phyloP scores from a whole-genome alignment of 1,140 invertebrate genomes.

The Cotesia typhae region DNA sequence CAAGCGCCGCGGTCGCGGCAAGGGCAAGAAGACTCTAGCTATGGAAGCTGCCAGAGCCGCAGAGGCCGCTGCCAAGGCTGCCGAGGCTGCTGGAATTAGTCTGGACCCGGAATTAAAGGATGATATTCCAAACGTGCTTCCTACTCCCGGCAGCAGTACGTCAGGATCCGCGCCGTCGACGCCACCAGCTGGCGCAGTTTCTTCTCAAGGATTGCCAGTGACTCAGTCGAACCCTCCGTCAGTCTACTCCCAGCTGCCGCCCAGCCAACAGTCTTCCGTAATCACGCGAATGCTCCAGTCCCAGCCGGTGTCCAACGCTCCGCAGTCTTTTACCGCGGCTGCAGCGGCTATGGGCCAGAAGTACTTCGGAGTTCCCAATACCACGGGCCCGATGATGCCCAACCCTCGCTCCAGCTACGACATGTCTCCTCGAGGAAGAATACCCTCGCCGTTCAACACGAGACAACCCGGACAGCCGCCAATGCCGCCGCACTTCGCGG shows the following conservation, averaged over 20 bases:
- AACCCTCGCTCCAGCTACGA: conserved; percentile 59
- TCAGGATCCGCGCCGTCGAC: conserved; percentile 62
- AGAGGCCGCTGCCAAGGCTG: conserved; percentile 57
- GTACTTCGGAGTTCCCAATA: conserved; percentile 58
- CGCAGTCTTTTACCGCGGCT: conserved; percentile 62
- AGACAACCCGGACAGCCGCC: conserved; percentile 56
- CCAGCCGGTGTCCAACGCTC: conserved; percentile 58
- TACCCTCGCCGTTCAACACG: conserved; percentile 58
- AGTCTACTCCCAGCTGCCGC: conserved; percentile 56
- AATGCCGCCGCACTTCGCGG: conserved; percentile 61
- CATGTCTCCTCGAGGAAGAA: conserved; percentile 58
- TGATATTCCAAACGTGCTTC: conserved; percentile 56
- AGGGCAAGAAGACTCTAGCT: conserved; percentile 69
- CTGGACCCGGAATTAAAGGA: conserved; percentile 57
- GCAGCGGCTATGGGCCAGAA: conserved; percentile 65
- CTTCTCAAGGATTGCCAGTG: conserved; percentile 46
- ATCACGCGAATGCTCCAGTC: conserved; percentile 73
- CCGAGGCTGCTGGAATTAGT: conserved; percentile 46
- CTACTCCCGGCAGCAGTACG: conserved; percentile 61
- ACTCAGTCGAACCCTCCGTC: conserved; percentile 47
- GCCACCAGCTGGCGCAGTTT: conserved; percentile 50
- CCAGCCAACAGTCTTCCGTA: conserved; percentile 70
- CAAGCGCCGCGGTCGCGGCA: conserved; percentile 66
- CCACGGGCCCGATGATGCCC: conserved; percentile 54
- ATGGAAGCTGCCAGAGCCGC: conserved; percentile 64